A percentile compares a stretch with the other conserved stretches of the same genome.
Evolutionary conservation across 2,888 invertebrate genomes (phyloP).

Genomic region (Hypomecis atomaria): DNA sequence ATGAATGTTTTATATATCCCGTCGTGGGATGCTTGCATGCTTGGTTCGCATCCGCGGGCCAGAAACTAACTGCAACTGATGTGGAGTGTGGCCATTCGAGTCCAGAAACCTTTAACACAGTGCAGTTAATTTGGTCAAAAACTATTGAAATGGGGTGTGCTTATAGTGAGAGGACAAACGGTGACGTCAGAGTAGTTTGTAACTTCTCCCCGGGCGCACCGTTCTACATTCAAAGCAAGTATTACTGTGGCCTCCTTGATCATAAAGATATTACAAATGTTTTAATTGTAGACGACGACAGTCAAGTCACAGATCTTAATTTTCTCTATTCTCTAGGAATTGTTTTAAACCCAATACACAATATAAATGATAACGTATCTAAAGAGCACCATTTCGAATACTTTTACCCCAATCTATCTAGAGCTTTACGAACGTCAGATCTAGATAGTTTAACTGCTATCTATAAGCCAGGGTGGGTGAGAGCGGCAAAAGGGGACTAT

Average conservation of each 20-base stretch:
- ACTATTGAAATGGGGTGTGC: constrained; percentile 76
- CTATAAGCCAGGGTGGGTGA: constrained; percentile 57
- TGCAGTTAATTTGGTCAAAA: constrained; percentile 72
- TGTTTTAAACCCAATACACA: constrained; percentile 37
- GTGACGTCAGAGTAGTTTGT: constrained; percentile 70
- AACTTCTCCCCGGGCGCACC: constrained; percentile 76
- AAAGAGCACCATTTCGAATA: not conserved
- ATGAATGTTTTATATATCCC: constrained; percentile 68
- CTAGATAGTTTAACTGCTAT: constrained; percentile 57
- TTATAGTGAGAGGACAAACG: constrained; percentile 56
- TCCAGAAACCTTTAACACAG: constrained; percentile 61
- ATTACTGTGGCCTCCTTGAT: constrained; percentile 67
- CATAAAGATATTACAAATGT: constrained; percentile 49
- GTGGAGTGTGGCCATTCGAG: constrained; percentile 68
- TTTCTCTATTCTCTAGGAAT: constrained; percentile 57
- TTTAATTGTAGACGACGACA: constrained; percentile 19
- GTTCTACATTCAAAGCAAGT: constrained; percentile 60
- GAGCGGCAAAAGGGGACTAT: constrained; percentile 43
- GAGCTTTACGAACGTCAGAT: constrained; percentile 49
- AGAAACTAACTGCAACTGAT: constrained; percentile 57
- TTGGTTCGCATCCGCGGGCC: constrained; percentile 70
- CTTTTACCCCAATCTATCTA: not conserved
- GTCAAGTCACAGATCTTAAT: constrained; percentile 42
- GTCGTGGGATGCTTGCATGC: constrained; percentile 71
- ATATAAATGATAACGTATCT: constrained; percentile 8